Base-by-base conservation (phyloP, 1,140 invertebrate genomes). In the Lethrus apterus region DNA sequence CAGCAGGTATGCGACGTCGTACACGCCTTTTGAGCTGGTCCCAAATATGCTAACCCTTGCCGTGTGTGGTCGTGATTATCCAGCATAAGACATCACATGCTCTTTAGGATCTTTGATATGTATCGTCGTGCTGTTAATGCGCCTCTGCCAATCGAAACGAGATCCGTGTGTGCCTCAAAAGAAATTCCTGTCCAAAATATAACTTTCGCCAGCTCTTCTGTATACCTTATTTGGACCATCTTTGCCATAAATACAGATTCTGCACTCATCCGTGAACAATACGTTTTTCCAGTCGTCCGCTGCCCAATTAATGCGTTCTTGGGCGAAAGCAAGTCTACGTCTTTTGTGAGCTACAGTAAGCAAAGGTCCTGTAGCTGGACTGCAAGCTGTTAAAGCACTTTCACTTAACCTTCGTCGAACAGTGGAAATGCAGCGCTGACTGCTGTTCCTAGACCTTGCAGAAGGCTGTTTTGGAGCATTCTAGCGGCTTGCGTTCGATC, bases 61-160 rank as follows among this genome's bases (percentile, higher is more conserved):
- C n/a, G n/a, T n/a, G n/a, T 38, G 4, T 21, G 35, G 15, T 19
- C 15, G 35, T 20, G 35, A n/a, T n/a, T n/a, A n/a, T n/a, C n/a
- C n/a, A n/a, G n/a, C n/a, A n/a, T n/a, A n/a, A n/a, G n/a, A n/a
- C n/a, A n/a, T n/a, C n/a, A 19, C 17, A 38, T 20, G 35, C 35
- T 38, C 35, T 38, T 38, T 18, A 38, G 2, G 35, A 38, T 38
- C 35, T 38, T 19, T 38, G 3, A 15, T 38, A 38, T 2, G 35
- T 38, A 38, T 38, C 35, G 15, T 38, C 19, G 35, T 2, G 35
- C 15, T 38, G 35, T 38, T 38, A 38, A 18, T 38, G 35, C 35
- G n/a, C 15, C 35, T 19, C n/a, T 33, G 32, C 17, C 32, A 33
- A 33, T 33, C 14, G 5, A 13, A 33, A 33, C 32, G 2, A 33